Base-by-base conservation (phyloP, 2,797 vertebrate genomes). In the Falco naumanni region DNA sequence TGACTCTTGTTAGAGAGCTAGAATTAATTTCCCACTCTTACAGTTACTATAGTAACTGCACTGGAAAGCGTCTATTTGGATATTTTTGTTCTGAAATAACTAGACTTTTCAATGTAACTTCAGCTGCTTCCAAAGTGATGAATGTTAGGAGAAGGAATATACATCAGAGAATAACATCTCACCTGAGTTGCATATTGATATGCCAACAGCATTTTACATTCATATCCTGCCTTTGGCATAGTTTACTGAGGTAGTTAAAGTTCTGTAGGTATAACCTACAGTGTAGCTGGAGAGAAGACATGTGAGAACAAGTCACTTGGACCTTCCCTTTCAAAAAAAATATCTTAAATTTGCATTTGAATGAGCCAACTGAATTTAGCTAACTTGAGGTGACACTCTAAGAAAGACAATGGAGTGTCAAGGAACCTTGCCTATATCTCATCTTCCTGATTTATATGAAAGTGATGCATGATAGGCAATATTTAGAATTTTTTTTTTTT, bases 41-140 rank as follows among this genome's bases (percentile, higher is more conserved):
- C 84, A 80, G 96, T 96, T 95, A 83, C 96, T 94, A 96, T 97
- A 95, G 96, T 90, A 93, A 97, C 96, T 91, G 53, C 60, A 41
- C 34, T 93, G 90, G 81, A 93, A 96, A 94, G 72, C 1, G 34
- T 72, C 70, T 68, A 90, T 95, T 95, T 95, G 71, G 84, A 71
- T 93, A 92, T 92, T 95, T 96, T 94, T 96, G 60, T 93, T 95
- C 94, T 47, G 86, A 80, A 92, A 87, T 87, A 95, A 80, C 78
- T 43, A 26, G 72, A 78, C 48, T 92, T 80, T 91, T 94, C 86
- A 57, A 1, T 64, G 71, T 83, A 78, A 77, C 17, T 80, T 93
- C 53, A 37, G 29, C 65, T 93, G 17, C 48, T 90, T 89, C 26
- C 68, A 68, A 34, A 83, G 21, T 24, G 63, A 39, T 60, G 16